Evolutionary conservation across 2,888 invertebrate genomes (phyloP), one percentile per base, ranked within the genome.

Genomic region (Pherbina coryleti): DNA sequence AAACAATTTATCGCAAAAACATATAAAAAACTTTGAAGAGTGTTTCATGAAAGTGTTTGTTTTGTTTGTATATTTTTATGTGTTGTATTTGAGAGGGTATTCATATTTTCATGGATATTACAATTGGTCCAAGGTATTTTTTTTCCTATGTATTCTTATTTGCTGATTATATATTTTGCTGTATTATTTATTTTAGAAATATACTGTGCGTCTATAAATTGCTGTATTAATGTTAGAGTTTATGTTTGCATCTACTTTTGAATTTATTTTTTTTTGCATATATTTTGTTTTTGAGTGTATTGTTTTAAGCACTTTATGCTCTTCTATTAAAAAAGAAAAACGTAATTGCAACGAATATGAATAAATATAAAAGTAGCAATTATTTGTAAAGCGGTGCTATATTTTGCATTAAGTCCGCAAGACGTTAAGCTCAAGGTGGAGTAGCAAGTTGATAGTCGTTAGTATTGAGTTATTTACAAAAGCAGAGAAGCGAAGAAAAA

Each of bases 231-330:
- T 11, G 37, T 60, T 44, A 51, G 64, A 74, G 19, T 31, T n/a
- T 51, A 51, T 64, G 28, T 64, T 49, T 64, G 49, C 31, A 51
- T 5, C 37, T 49, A 17, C 53, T 53, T 53, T 70, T 51, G 5
- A 11, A 17, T 67, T 44, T 44, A 17, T 53, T 70, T 11, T 53
- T n/a, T 37, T 9, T 57, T 55, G n/a, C 44, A 0, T 19, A 72
- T 72, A 0, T 71, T 31, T 57, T 60, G 57, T 22, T 71, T 31
- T 57, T 60, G 57, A n/a, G 57, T 60, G 37, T 37, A 37, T 44
- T 44, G 44, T 44, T 11, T 11, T 8, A 37, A 37, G 37, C 37
- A 37, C 37, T 37, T 37, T 7, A 37, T 37, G 37, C 37, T 37
- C 8, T 37, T 8, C 7, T 37, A 7, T 37, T 7, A 37, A 37